Conservation (phyloP, 2,888 invertebrate genomes). For the Pocota personata region DNA sequence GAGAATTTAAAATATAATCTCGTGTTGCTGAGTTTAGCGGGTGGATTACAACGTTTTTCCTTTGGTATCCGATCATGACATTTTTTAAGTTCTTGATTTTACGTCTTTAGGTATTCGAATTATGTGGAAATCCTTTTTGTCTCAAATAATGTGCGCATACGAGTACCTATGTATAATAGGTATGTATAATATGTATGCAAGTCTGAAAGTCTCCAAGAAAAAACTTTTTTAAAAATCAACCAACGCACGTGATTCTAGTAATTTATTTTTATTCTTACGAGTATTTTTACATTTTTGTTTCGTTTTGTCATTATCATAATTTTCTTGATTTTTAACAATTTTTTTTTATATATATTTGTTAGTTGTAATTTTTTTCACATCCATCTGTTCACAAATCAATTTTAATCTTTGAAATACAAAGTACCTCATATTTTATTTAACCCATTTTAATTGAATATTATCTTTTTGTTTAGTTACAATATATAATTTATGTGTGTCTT, state of each 20-base stretch:
- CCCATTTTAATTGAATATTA: constrained; percentile 43
- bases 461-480: constrained; percentile 28
- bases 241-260: not conserved
- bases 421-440: not conserved
- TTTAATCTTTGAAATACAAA: not conserved
- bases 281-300: constrained; percentile 26
- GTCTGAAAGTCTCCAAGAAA: too few relatives aligned
- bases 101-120: too few relatives aligned
- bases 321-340: constrained; percentile 6
- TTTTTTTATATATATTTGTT: not conserved
- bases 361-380: constrained; percentile 19
- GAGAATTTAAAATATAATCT: too few relatives aligned
- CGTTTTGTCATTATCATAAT: constrained; percentile 10
- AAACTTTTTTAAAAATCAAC: not conserved
- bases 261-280: constrained; percentile 39
- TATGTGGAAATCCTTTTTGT: too few relatives aligned
- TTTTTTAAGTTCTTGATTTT: too few relatives aligned
- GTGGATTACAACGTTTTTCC: too few relatives aligned
- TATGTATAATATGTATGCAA: too few relatives aligned
- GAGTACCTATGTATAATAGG: too few relatives aligned
- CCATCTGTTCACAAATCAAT: constrained; percentile 27
- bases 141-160: too few relatives aligned
- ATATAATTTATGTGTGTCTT: constrained; percentile 53
- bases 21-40: too few relatives aligned
- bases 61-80: too few relatives aligned